phyloP scores from a whole-genome alignment of 2,113 vertebrate species.

The Natator depressus region DNA sequence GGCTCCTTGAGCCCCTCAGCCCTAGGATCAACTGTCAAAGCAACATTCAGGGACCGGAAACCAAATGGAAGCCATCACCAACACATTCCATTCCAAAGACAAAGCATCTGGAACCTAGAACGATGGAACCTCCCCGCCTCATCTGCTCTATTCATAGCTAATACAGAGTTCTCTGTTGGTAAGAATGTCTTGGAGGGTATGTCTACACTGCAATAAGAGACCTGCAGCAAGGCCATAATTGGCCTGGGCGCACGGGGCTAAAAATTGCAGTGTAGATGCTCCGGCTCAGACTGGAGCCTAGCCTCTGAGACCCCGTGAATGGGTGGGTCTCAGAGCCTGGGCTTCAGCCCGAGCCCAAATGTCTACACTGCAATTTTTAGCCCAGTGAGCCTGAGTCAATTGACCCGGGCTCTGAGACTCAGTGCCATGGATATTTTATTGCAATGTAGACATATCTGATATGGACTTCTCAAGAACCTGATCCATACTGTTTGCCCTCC shows the following conservation, averaged over 20 bases:
- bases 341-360: neutral
- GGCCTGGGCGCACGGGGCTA: neutral
- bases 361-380: neutral
- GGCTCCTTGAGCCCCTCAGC: neutral
- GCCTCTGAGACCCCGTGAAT: neutral
- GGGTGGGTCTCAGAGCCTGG: neutral
- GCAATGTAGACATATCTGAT: neutral
- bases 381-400: neutral
- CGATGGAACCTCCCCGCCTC: neutral
- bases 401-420: neutral
- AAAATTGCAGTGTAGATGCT: neutral
- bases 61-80: neutral
- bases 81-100: neutral
- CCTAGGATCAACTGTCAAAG: neutral
- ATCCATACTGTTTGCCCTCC: neutral
- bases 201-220: neutral
- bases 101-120: neutral
- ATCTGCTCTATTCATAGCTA: neutral
- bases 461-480: neutral
- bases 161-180: neutral
- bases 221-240: neutral
- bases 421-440: neutral
- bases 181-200: neutral
- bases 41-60: neutral
- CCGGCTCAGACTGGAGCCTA: neutral